Base-by-base conservation (phyloP, 2,797 vertebrate species). In the Acipenser oxyrinchus region DNA sequence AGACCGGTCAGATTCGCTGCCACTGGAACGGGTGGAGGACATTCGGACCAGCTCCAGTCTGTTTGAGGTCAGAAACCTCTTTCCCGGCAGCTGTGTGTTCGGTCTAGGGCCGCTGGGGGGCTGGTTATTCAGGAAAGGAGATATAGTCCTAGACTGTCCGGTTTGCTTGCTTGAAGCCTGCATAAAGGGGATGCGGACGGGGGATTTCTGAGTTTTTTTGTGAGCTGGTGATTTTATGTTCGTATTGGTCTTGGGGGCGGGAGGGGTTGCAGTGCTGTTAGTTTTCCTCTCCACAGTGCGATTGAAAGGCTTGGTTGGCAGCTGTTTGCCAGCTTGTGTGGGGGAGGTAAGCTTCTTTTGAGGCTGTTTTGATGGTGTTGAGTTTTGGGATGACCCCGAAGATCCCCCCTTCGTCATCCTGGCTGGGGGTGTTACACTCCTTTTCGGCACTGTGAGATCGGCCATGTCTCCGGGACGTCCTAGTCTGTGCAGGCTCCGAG, bases 131-230 rank as follows among this genome's bases (percentile, higher is more conserved):
- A 91, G 88, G 52, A 92, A 80, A 7, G 91, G 89, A 51, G 90
- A 90, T 72, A 90, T 71, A 63, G 82, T 86, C 52, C 86, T 86
- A 57, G 73, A 80, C 0, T 76, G 83, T 18, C 76, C 69, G 12
- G 82, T 67, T 69, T 89, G 89, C 68, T 81, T 88, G 50, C 76
- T 84, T 9, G 93, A 84, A 68, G 84, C 93, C 81, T 96, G 94
- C 94, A 97, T 97, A 78, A 96, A 98, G 3, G 96, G 94, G 74
- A 98, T 97, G 74, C 95, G 85, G 23, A 97, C 96, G 0, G 96
- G 95, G 0, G 96, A 98, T 71, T 98, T 98, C 82, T 97, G 96
- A 0, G 94, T 97, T 84, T 96, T 97, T 69, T 86, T 87, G 51
- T 93, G 85, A 48, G 78, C 77, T 9, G 86, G 82, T 3, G 88